Conservation (phyloP, 2,113 vertebrate genomes). For the Elaphurus davidianus region DNA sequence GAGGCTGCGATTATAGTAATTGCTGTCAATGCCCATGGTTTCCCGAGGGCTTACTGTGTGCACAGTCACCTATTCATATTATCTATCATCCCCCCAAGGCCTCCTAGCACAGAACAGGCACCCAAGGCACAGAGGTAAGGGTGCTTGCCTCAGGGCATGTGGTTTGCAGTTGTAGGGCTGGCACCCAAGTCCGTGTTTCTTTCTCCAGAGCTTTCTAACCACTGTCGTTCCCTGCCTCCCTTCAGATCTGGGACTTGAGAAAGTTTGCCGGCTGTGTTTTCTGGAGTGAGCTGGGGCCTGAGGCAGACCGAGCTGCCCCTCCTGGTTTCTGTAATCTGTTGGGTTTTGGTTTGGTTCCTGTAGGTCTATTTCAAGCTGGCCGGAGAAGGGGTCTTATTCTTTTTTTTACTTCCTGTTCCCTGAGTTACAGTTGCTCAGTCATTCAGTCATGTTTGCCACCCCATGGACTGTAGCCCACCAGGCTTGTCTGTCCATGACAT, state of each 20-base stretch:
- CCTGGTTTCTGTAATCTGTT: neutral
- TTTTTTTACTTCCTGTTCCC: neutral
- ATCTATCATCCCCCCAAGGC: too few relatives aligned
- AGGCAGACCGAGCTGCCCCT: neutral
- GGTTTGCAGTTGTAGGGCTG: rapidly evolving
- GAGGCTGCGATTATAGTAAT: neutral
- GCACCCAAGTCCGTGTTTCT: rapidly evolving
- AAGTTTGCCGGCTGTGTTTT: neutral
- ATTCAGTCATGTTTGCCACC: neutral
- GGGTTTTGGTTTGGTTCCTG: neutral
- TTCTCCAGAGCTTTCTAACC: neutral
- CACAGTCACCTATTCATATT: too few relatives aligned
- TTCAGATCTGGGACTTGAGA: neutral
- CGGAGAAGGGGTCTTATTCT: neutral
- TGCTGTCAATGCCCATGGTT: neutral
- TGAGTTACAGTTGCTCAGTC: neutral
- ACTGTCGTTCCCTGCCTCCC: neutral
- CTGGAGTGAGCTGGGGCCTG: neutral
- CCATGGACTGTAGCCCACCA: neutral
- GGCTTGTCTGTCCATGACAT: neutral
- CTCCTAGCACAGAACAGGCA: neutral
- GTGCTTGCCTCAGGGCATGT: neutral
- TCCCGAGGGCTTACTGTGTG: neutral
- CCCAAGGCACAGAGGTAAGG: neutral
- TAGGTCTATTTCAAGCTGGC: neutral